These are phyloP conservation scores for Cololabis saira DNA, from an alignment of 2,113 vertebrate genomes.

Conservation along the genomic window DNA sequence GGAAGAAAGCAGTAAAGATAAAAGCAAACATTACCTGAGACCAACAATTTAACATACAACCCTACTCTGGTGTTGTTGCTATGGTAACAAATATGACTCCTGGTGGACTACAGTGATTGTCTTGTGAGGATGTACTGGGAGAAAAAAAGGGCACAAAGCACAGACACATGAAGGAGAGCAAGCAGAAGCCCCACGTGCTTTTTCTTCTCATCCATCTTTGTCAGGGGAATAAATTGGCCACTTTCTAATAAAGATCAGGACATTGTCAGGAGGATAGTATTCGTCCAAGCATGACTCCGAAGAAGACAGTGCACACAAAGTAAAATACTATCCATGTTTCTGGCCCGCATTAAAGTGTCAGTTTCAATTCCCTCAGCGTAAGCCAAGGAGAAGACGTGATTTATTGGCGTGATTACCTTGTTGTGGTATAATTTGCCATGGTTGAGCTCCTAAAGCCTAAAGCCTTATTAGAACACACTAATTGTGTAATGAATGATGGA, in stretches of 20 bases:
- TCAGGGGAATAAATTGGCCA: conserved; percentile 66
- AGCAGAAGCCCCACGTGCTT: conserved; percentile 26
- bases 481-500: too few species aligned
- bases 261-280: conserved; percentile 48
- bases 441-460: too few species aligned
- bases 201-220: conserved; percentile 56
- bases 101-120: conserved; percentile 12
- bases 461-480: too few species aligned
- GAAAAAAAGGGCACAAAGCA: conserved; percentile 12
- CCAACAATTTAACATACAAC: conserved; percentile 22
- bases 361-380: conserved; percentile 19
- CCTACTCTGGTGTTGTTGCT: conserved; percentile 58
- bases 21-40: conserved; percentile 19
- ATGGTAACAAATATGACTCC: conserved; percentile 62
- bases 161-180: conserved; percentile 13
- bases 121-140: conserved; percentile 11
- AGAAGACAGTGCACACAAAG: conserved; percentile 50
- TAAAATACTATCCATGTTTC: conserved; percentile 13
- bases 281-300: conserved; percentile 28
- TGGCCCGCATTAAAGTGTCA: conserved; percentile 44
- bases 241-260: conserved; percentile 53
- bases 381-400: conserved; percentile 20
- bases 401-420: conserved; percentile 21
- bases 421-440: not conserved
- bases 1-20: conserved; percentile 24